These are phyloP conservation scores for Salvelinus alpinus DNA, from an alignment of 2,113 vertebrate genomes.

Conservation along the genomic window DNA sequence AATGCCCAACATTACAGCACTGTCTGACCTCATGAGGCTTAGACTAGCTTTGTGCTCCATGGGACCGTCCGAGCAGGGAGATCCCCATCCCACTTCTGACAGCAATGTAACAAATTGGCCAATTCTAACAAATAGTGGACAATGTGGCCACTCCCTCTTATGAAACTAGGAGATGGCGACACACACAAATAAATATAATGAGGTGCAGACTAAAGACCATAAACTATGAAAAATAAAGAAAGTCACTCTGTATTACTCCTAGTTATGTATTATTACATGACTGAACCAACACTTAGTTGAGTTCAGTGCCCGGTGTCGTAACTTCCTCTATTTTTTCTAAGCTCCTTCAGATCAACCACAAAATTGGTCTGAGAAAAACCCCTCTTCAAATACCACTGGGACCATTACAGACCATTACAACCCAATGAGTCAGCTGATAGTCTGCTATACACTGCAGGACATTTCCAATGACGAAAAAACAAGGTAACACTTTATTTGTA, in stretches of 20 bases:
- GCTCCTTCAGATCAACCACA: neutral
- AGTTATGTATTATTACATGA: no score
- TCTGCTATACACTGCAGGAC: neutral
- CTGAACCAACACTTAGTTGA: no score
- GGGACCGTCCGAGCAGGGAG: neutral
- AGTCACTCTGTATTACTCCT: no score
- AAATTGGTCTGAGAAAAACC: neutral
- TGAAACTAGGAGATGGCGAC: no score
- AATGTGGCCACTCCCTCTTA: no score
- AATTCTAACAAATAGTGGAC: neutral
- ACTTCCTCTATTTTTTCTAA: no score
- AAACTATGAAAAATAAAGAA: no score
- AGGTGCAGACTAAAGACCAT: no score
- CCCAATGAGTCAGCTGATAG: neutral
- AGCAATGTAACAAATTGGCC: no score
- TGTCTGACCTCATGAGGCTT: neutral
- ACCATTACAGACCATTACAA: neutral
- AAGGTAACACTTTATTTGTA: neutral
- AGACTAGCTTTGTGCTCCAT: neutral
- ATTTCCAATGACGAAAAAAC: no score
- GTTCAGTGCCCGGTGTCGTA: no score
- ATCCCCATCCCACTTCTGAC: neutral
- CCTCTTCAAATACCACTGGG: neutral
- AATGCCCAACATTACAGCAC: slow-evolving; percentile 3
- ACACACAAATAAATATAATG: no score